Evolutionary conservation across 1,140 invertebrate genomes (phyloP).

Genomic region (Drosophila obscura): DNA sequence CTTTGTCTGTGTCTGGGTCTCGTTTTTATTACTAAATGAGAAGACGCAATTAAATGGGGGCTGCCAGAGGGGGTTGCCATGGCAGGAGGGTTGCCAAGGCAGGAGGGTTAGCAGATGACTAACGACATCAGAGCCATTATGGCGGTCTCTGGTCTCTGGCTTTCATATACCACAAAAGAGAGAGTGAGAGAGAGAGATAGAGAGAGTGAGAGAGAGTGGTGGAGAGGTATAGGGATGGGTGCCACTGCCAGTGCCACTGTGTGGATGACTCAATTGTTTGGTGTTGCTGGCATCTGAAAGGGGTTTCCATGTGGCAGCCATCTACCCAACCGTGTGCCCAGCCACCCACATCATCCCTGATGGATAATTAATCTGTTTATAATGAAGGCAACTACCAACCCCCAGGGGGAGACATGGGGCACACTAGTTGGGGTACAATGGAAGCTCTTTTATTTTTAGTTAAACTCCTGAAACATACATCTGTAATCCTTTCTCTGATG

Average conservation of each 20-base stretch:
- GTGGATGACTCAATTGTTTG: conserved; percentile 33
- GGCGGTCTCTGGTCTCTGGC: not conserved
- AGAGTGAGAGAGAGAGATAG: no score
- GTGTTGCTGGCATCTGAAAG: conserved; percentile 9
- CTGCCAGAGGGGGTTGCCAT: not conserved
- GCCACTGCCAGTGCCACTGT: no score
- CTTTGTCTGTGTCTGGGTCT: conserved; percentile 35
- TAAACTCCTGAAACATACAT: no score
- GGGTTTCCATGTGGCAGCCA: not conserved
- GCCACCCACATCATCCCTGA: not conserved
- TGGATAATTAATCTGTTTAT: conserved; percentile 38
- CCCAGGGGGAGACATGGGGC: not conserved
- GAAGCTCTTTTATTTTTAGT: no score
- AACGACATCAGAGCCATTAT: conserved; percentile 43
- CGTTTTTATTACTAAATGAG: conserved; percentile 66
- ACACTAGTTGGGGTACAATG: no score
- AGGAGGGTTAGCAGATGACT: conserved; percentile 49
- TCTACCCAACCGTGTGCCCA: no score
- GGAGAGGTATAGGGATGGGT: conserved; percentile 1
- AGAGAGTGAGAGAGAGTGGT: no score
- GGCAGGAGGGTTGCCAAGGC: not conserved
- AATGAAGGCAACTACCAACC: conserved; percentile 21
- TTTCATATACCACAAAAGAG: no score
- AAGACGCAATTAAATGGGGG: conserved; percentile 64
- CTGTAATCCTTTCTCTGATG: no score